These are phyloP conservation scores for Osmerus mordax DNA, from an alignment of 2,113 vertebrate genomes.

Conservation along the genomic window DNA sequence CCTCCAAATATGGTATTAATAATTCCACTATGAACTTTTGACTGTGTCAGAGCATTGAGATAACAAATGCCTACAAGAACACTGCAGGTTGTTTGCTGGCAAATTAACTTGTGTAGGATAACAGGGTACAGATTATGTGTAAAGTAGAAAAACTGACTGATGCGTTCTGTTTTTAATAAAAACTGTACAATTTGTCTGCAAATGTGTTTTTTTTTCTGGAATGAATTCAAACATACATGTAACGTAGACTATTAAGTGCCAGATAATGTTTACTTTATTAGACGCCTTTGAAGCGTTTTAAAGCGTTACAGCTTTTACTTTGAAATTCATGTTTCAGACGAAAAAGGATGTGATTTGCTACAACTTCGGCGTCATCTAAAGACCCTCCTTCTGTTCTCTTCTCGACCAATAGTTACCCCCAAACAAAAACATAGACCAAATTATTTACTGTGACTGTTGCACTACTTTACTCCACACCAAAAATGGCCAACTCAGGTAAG, in stretches of 20 bases:
- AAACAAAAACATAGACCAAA: not conserved
- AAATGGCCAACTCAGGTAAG: conserved; percentile 53
- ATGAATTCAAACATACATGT: no score
- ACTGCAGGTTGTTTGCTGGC: conserved; percentile 63
- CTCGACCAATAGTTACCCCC: conserved; percentile 28
- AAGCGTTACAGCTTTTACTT: conserved; percentile 40
- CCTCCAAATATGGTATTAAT: conserved; percentile 9
- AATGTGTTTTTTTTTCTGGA: no score
- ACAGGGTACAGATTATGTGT: conserved; percentile 17
- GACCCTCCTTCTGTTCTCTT: conserved; percentile 11
- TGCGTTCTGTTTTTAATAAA: not conserved
- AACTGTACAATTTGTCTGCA: not conserved
- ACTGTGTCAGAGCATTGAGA: not conserved
- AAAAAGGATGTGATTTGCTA: conserved; percentile 26
- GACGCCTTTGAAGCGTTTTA: no score
- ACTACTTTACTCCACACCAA: not conserved
- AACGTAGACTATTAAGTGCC: no score
- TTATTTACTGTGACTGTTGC: not conserved
- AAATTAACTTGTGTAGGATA: conserved; percentile 49
- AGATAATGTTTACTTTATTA: not conserved
- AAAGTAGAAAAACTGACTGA: conserved; percentile 17
- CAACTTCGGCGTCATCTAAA: not conserved
- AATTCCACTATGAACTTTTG: not conserved
- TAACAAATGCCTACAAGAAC: conserved; percentile 21
- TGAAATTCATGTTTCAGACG: conserved; percentile 27